Conservation (phyloP, 2,888 invertebrate species). For the Xanthorhoe spadicearia region DNA sequence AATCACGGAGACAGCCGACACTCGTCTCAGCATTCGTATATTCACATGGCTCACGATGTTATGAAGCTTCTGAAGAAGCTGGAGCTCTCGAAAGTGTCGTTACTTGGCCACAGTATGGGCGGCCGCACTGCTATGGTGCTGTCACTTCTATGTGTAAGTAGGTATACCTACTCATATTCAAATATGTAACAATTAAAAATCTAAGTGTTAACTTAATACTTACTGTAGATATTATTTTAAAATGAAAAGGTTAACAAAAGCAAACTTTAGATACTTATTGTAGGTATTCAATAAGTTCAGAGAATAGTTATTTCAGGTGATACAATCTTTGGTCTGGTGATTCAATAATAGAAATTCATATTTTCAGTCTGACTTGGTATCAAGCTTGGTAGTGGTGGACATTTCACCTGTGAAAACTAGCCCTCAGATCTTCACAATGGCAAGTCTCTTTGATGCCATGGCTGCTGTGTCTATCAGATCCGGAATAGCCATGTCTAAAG, state of each 20-base stretch:
- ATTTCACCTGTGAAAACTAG: constrained; percentile 88
- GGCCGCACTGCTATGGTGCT: constrained; percentile 95
- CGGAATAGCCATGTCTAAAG: constrained; percentile 88
- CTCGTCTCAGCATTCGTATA: constrained; percentile 89
- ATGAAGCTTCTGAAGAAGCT: constrained; percentile 86
- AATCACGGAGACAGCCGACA: constrained; percentile 98
- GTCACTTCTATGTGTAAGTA: constrained; percentile 87
- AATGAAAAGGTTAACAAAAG: no score
- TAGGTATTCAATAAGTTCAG: no score
- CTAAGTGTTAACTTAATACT: no score
- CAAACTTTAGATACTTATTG: no score
- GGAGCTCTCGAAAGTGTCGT: constrained; percentile 86
- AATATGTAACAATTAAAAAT: no score
- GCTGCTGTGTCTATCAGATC: constrained; percentile 84
- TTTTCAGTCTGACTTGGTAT: constrained; percentile 85
- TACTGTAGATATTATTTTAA: no score
- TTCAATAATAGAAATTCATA: neutral
- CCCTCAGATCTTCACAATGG: constrained; percentile 86
- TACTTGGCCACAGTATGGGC: constrained; percentile 98
- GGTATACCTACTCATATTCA: constrained; percentile 52
- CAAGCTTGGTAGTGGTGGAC: constrained; percentile 89
- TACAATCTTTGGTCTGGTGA: no score
- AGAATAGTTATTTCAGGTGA: no score
- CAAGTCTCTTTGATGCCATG: constrained; percentile 88
- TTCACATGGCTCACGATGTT: constrained; percentile 87